A percentile compares a stretch with the other conserved stretches of the same genome.
These are phyloP conservation scores for Gallinago media DNA, from an alignment of 2,113 vertebrate species.

Conservation along the genomic window DNA sequence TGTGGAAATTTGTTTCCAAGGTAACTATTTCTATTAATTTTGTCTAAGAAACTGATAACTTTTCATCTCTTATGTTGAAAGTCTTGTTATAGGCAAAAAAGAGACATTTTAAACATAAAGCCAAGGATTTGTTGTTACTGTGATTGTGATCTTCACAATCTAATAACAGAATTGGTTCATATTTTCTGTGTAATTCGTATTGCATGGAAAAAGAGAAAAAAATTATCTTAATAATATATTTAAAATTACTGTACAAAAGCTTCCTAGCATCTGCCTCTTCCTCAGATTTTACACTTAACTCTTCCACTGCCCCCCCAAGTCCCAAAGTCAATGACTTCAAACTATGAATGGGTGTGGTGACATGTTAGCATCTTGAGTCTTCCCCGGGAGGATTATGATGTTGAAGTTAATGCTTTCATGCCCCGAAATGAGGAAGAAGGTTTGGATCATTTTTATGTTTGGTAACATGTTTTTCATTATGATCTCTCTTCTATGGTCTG, in stretches of 20 bases:
- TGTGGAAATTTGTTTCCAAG: neutral
- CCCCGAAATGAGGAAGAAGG: neutral
- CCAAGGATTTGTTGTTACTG: neutral
- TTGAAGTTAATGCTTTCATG: neutral
- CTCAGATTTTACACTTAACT: neutral
- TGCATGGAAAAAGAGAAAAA: neutral
- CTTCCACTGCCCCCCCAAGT: rapidly evolving
- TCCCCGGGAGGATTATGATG: neutral
- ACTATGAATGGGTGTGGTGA: neutral
- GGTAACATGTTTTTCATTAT: neutral
- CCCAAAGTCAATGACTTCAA: neutral
- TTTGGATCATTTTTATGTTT: neutral
- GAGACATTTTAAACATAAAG: neutral
- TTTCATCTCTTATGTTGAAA: neutral
- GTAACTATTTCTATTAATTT: neutral
- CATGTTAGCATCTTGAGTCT: neutral
- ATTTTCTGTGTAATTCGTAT: neutral
- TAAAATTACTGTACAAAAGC: neutral
- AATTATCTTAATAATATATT: neutral
- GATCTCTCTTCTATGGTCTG: rapidly evolving
- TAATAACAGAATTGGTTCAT: neutral
- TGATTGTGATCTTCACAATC: neutral
- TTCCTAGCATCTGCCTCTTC: neutral
- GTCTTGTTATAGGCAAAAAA: neutral
- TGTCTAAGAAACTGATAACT: neutral